Base-by-base conservation (phyloP, 1,140 invertebrate species). In the Caenorhabditis briggsae region DNA sequence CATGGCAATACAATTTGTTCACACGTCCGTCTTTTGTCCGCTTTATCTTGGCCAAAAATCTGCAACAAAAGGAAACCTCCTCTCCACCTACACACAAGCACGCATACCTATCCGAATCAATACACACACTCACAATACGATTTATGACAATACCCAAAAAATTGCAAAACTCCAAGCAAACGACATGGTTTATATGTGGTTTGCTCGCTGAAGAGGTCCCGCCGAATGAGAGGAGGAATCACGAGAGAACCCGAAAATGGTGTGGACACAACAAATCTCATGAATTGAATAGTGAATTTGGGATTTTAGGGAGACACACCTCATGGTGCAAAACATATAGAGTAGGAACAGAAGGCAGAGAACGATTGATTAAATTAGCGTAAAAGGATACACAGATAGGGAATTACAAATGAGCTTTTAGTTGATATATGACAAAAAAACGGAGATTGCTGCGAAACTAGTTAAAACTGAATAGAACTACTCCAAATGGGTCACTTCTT, bases 271-370 rank as follows among this genome's bases (percentile, higher is more conserved):
- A 43, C 41, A 46, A 70, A 70, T 25, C 64, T 70, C 64, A 70
- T 70, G 64, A 70, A 70, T 70, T 70, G 64, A n/a, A 25, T 70
- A 70, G 64, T 48, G 64, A 70, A 43, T 70, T 70, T 46, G 5
- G 14, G 23, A 70, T 46, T 70, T 43, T 11, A 11, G 11, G 56
- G n/a, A 58, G 56, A 23, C 23, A 61, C 59, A 61, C 59, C 59
- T 61, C 23, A 25, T 33, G 59, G 59, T 61, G 8, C 59, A 61
- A 61, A 61, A 61, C 25, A 70, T 14, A 46, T 70, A 18, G 41
- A 18, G 61, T 9, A 70, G 18, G 23, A 70, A n/a, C n/a, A n/a
- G 64, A 70, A 14, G 14, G 46, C 12, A 8, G 11, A 16, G 33
- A 70, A 48, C 64, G n/a, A 70, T 33, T 11, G 18, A 64, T 41